Conservation (phyloP, 2,888 invertebrate genomes). For the Andrena chrysosceles region DNA sequence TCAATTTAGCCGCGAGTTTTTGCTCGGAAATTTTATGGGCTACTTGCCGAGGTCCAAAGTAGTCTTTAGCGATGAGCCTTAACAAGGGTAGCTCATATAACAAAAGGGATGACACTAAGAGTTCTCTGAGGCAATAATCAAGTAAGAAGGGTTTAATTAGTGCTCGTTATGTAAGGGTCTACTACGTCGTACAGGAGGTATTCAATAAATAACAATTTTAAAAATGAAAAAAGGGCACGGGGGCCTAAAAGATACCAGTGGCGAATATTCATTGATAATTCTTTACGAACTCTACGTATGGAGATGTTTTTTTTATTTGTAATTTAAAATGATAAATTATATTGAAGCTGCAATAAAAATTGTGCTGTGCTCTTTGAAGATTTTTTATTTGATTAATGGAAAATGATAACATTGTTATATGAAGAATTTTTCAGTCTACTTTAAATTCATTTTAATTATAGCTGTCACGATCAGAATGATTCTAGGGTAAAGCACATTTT, state of each 20-base stretch:
- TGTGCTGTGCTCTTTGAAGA: no score
- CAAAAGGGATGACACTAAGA: slow-evolving; percentile 28
- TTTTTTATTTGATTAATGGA: no score
- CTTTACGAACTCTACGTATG: no score
- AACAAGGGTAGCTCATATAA: slow-evolving; percentile 12
- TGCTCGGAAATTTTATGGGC: not conserved
- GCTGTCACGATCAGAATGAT: no score
- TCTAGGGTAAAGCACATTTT: no score
- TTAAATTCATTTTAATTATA: not conserved
- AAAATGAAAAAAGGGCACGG: slow-evolving; percentile 63
- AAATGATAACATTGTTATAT: no score
- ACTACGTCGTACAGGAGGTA: slow-evolving; percentile 54
- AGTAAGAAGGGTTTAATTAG: slow-evolving; percentile 68
- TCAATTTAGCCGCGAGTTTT: not conserved
- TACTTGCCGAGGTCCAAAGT: not conserved
- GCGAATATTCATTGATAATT: slow-evolving; percentile 57
- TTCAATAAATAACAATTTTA: slow-evolving; percentile 78
- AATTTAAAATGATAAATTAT: not conserved
- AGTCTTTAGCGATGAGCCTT: not conserved
- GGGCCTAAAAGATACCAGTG: slow-evolving; percentile 33
- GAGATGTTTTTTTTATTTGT: not conserved
- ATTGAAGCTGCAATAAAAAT: not conserved
- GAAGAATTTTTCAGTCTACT: no score
- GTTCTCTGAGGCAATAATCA: slow-evolving; percentile 7
- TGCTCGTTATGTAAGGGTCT: slow-evolving; percentile 71